phyloP scores from a whole-genome alignment of 2,797 vertebrate genomes.

The Coreius guichenoti region DNA sequence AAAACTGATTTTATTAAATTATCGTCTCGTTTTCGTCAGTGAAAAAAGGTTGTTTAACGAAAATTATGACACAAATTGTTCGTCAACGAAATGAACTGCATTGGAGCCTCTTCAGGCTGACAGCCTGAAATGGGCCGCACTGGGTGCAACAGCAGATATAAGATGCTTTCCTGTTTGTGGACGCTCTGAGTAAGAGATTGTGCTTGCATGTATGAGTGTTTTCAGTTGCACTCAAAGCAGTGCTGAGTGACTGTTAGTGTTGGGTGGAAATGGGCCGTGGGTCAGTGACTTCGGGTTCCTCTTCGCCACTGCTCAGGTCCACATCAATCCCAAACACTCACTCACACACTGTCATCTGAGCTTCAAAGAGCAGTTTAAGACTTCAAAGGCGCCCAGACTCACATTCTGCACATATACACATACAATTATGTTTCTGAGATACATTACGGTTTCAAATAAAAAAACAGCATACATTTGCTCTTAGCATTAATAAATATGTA shows the following conservation, averaged over 20 bases:
- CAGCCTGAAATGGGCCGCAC: neutral
- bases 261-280: conserved; percentile 64
- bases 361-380: conserved; percentile 46
- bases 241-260: conserved; percentile 66
- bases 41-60: too few relatives aligned
- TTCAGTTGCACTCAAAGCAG: conserved; percentile 34
- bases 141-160: neutral
- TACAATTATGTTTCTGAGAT: conserved; percentile 6
- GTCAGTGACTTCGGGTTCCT: conserved; percentile 64
- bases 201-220: conserved; percentile 14
- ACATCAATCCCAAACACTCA: conserved; percentile 57
- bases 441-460: neutral
- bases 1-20: too few relatives aligned
- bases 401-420: conserved; percentile 28
- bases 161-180: conserved; percentile 9
- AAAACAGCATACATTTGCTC: conserved; percentile 58
- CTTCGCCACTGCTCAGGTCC: conserved; percentile 29
- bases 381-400: conserved; percentile 53
- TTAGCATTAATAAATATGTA: neutral
- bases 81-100: too few relatives aligned
- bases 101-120: neutral
- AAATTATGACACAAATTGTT: too few relatives aligned
- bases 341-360: conserved; percentile 50
- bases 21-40: too few relatives aligned
- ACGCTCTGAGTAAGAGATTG: conserved; percentile 56